These are phyloP conservation scores for Danaus chrysippus DNA, from an alignment of 2,888 invertebrate species.

Conservation along the genomic window DNA sequence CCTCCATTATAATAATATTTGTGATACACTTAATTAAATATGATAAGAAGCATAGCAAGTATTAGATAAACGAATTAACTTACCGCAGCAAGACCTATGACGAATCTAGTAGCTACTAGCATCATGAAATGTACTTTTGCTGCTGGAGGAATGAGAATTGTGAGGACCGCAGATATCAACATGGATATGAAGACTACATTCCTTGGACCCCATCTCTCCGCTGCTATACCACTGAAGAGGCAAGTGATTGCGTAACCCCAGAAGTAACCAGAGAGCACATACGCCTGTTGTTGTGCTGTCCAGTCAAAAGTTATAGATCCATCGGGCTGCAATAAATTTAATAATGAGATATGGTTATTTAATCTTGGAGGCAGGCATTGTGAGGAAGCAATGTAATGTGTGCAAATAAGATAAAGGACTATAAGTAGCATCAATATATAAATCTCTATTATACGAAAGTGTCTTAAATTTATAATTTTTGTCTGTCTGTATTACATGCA, in stretches of 20 bases:
- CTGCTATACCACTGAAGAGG: slow-evolving; percentile 80
- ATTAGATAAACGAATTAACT: slow-evolving; percentile 41
- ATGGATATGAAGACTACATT: slow-evolving; percentile 79
- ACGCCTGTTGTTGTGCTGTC: slow-evolving; percentile 81
- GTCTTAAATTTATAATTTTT: too few relatives aligned
- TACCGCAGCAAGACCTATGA: slow-evolving; percentile 82
- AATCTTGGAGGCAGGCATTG: too few relatives aligned
- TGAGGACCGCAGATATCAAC: slow-evolving; percentile 75
- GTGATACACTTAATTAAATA: too few relatives aligned
- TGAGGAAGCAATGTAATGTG: too few relatives aligned
- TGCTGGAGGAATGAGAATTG: slow-evolving; percentile 80
- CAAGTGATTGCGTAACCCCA: slow-evolving; percentile 82
- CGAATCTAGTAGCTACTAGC: slow-evolving; percentile 78
- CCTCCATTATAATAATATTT: too few relatives aligned
- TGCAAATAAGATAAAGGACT: too few relatives aligned
- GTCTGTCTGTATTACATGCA: too few relatives aligned
- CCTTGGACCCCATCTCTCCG: slow-evolving; percentile 82
- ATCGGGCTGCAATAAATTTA: slow-evolving; percentile 50
- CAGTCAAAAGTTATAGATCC: slow-evolving; percentile 72
- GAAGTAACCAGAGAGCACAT: slow-evolving; percentile 79
- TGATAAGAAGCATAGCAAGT: not conserved
- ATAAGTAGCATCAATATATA: too few relatives aligned
- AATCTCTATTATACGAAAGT: too few relatives aligned
- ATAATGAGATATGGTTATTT: not conserved
- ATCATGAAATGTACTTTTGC: slow-evolving; percentile 79